These are phyloP conservation scores for Anguilla anguilla DNA, from an alignment of 2,797 vertebrate species.

Conservation along the genomic window DNA sequence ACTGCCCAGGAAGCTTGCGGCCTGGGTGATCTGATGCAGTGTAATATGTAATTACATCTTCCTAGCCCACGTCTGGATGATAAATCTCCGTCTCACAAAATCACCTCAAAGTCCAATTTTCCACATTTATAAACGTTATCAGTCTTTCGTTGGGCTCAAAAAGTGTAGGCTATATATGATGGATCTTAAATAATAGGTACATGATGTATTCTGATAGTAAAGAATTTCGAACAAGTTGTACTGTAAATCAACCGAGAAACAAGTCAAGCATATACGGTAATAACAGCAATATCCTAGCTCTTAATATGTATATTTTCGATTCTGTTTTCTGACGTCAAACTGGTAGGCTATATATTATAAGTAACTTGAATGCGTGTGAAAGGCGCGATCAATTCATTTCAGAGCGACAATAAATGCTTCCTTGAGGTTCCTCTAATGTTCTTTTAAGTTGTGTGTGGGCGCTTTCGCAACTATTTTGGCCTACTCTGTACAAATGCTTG, in stretches of 20 bases:
- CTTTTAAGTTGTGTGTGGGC: background rate
- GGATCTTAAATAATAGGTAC: background rate
- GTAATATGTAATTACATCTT: background rate
- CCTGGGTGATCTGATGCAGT: background rate
- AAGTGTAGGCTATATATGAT: background rate
- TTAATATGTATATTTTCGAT: background rate
- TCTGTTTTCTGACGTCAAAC: background rate
- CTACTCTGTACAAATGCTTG: conserved; percentile 24
- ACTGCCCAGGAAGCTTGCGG: background rate
- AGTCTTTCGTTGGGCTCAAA: background rate
- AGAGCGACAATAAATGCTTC: background rate
- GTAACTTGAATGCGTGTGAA: background rate
- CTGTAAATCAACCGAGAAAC: background rate
- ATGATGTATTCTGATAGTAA: background rate
- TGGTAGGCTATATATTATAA: background rate
- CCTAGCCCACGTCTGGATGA: background rate
- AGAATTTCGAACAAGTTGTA: background rate
- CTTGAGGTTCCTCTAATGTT: background rate
- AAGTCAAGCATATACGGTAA: background rate
- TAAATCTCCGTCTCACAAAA: background rate
- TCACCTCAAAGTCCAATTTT: background rate
- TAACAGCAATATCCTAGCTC: background rate
- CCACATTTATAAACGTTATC: background rate
- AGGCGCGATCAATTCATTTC: background rate
- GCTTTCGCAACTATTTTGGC: background rate